These are phyloP conservation scores for Casuarius casuarius DNA, from an alignment of 2,113 vertebrate species.

Conservation along the genomic window DNA sequence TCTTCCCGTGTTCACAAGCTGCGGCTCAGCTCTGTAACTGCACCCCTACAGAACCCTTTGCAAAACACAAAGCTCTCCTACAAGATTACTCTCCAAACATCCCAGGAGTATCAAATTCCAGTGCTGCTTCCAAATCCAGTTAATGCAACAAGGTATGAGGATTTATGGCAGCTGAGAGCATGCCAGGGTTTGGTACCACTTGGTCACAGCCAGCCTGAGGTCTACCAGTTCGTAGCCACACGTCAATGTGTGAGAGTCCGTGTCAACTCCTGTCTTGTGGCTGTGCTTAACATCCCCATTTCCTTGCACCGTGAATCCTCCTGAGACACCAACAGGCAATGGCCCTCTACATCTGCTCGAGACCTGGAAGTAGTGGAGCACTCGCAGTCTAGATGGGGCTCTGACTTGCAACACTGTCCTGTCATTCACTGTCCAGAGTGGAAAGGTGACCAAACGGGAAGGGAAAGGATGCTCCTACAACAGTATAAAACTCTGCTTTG, in stretches of 20 bases:
- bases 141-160: not conserved
- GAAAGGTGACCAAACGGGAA: not conserved
- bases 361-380: not conserved
- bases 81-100: not conserved
- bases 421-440: not conserved
- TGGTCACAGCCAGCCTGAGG: not conserved
- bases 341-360: not conserved
- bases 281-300: rapidly evolving
- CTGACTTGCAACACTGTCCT: not conserved
- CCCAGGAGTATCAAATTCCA: not conserved
- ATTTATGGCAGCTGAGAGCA: not conserved
- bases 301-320: not conserved
- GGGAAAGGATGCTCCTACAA: not conserved
- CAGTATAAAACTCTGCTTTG: not conserved
- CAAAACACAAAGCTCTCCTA: not conserved
- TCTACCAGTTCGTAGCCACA: not conserved
- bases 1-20: not conserved
- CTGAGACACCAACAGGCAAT: not conserved
- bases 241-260: rapidly evolving
- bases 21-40: not conserved
- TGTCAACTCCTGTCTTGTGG: not conserved
- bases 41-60: not conserved
- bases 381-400: rapidly evolving
- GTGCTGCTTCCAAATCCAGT: not conserved
- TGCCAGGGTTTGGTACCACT: not conserved